These are phyloP conservation scores for Erannis defoliaria DNA, from an alignment of 2,888 invertebrate genomes.

Conservation along the genomic window DNA sequence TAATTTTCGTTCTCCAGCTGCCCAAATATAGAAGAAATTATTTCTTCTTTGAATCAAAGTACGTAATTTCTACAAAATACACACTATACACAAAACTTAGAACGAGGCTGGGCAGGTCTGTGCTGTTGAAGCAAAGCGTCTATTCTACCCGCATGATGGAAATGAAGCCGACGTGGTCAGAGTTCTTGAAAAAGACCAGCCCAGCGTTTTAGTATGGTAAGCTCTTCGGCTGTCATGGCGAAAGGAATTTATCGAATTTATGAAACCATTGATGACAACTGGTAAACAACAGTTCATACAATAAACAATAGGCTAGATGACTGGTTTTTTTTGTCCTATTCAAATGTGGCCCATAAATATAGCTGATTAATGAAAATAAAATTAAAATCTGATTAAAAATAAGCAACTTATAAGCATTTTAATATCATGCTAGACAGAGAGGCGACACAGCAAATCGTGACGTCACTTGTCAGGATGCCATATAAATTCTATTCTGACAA, in stretches of 20 bases:
- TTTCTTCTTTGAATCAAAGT: conserved; percentile 64
- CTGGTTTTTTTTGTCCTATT: too few species aligned
- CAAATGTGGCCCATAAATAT: too few species aligned
- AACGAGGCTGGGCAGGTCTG: conserved; percentile 63
- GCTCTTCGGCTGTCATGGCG: conserved; percentile 56
- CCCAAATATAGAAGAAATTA: conserved; percentile 49
- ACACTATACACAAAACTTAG: conserved; percentile 64
- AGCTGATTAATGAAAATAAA: too few species aligned
- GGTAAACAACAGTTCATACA: too few species aligned
- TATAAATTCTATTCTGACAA: too few species aligned
- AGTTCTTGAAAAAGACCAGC: conserved; percentile 55
- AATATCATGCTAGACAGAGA: too few species aligned
- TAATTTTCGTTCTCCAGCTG: background rate
- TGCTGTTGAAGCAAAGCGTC: conserved; percentile 61
- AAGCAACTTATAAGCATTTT: too few species aligned
- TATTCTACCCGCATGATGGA: conserved; percentile 67
- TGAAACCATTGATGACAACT: conserved; percentile 49
- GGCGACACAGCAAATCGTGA: too few species aligned
- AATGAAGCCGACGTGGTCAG: conserved; percentile 59
- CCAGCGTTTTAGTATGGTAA: conserved; percentile 48
- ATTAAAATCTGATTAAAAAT: too few species aligned
- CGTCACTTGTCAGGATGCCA: too few species aligned
- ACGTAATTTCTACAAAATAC: conserved; percentile 72
- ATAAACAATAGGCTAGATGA: too few species aligned
- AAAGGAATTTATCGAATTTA: conserved; percentile 64